These are phyloP conservation scores for Orientallactaga bullata DNA, from an alignment of 2,113 vertebrate species.

Conservation along the genomic window DNA sequence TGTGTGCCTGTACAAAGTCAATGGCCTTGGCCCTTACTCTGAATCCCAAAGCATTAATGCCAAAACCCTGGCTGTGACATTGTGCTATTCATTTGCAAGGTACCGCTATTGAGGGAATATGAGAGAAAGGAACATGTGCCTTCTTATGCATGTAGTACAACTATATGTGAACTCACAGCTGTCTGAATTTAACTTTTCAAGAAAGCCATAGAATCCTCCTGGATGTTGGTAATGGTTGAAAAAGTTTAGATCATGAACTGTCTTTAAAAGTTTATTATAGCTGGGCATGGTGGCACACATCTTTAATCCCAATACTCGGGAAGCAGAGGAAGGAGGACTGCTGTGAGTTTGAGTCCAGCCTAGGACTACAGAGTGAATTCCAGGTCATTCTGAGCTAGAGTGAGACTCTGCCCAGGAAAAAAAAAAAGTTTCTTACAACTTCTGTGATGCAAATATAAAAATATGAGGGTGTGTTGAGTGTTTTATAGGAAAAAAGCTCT, in stretches of 20 bases:
- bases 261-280: background rate
- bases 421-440: background rate
- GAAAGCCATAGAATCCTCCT: background rate
- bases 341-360: no score
- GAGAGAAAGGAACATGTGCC: background rate
- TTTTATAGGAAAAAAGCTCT: background rate
- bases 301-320: no score
- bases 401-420: no score
- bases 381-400: no score
- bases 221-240: background rate
- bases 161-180: background rate
- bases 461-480: background rate
- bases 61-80: background rate
- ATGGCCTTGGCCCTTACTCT: accelerated
- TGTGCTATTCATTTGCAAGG: background rate
- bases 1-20: accelerated
- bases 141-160: background rate
- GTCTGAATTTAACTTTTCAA: background rate
- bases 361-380: no score
- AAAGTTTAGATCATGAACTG: background rate
- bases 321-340: no score
- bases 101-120: background rate
- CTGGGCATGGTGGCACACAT: no score
- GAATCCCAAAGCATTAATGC: background rate
- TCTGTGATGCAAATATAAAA: background rate